Percentiles rank a stretch among this genome's conserved stretches.
phyloP scores from a whole-genome alignment of 2,888 invertebrate species.

The Apamea monoglypha region DNA sequence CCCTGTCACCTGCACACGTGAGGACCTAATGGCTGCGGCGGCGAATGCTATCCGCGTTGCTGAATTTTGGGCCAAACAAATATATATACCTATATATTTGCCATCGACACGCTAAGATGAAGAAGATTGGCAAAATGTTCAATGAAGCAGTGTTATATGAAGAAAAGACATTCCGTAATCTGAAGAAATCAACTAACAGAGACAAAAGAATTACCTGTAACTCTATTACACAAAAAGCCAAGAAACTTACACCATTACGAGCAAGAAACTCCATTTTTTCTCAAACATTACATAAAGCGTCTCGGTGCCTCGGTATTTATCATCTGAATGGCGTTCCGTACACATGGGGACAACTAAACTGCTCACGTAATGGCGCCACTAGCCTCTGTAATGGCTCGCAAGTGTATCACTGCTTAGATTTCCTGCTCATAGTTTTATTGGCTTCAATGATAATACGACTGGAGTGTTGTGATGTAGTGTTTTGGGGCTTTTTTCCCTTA shows the following conservation, averaged over 20 bases:
- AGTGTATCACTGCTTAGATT: conserved; percentile 68
- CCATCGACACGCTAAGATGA: no score
- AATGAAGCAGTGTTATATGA: background rate
- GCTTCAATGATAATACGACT: conserved; percentile 54
- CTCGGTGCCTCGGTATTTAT: conserved; percentile 68
- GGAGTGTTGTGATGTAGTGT: conserved; percentile 18
- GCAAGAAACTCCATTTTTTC: conserved; percentile 20
- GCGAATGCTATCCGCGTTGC: no score
- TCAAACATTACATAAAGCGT: conserved; percentile 34
- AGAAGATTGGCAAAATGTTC: no score
- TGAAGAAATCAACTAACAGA: no score
- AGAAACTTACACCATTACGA: background rate
- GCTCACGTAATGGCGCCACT: conserved; percentile 75
- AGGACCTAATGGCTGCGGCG: no score
- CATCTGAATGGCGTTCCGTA: conserved; percentile 72
- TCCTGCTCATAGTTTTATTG: conserved; percentile 64
- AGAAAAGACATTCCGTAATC: background rate
- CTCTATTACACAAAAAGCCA: background rate
- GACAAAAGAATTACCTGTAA: background rate
- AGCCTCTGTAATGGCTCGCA: conserved; percentile 74
- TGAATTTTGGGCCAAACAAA: no score
- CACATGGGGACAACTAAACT: conserved; percentile 78
- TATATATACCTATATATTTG: no score
- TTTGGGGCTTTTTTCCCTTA: background rate
- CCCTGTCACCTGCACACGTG: no score